Percentiles rank a stretch among this genome's conserved stretches.
Conservation (phyloP, 2,888 invertebrate genomes). For the Notocelia uddmanniana region DNA sequence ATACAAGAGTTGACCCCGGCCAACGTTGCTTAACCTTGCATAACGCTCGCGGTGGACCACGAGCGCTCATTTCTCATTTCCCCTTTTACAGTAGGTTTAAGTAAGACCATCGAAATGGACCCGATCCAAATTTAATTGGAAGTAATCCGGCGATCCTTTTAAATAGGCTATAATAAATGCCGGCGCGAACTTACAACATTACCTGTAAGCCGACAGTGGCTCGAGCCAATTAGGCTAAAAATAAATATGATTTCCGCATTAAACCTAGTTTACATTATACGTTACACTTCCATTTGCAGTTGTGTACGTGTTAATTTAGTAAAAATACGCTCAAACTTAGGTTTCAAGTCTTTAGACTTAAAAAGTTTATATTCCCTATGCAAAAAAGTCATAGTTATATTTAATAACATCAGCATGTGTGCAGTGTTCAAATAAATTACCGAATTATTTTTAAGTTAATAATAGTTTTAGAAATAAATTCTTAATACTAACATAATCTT, state of each 20-base stretch:
- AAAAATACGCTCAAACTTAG: background rate
- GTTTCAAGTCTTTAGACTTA: too few species aligned
- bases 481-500: too few species aligned
- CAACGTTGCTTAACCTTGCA: too few species aligned
- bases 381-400: too few species aligned
- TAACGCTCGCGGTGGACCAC: too few species aligned
- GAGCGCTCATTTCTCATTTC: too few species aligned
- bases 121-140: constrained; percentile 4
- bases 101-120: background rate
- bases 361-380: too few species aligned
- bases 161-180: constrained; percentile 11
- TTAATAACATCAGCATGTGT: too few species aligned
- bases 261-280: constrained; percentile 36
- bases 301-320: constrained; percentile 25
- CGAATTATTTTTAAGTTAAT: too few species aligned
- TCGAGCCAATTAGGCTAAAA: constrained; percentile 45
- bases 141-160: constrained; percentile 15
- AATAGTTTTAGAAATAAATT: too few species aligned
- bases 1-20: too few species aligned
- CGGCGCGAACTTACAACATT: constrained; percentile 22
- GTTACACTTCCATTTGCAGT: background rate
- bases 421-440: too few species aligned
- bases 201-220: constrained; percentile 28
- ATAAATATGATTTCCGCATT: constrained; percentile 48
- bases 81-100: background rate